Evolutionary conservation across 1,140 invertebrate species (phyloP).

Genomic region (Drosophila sp.): DNA sequence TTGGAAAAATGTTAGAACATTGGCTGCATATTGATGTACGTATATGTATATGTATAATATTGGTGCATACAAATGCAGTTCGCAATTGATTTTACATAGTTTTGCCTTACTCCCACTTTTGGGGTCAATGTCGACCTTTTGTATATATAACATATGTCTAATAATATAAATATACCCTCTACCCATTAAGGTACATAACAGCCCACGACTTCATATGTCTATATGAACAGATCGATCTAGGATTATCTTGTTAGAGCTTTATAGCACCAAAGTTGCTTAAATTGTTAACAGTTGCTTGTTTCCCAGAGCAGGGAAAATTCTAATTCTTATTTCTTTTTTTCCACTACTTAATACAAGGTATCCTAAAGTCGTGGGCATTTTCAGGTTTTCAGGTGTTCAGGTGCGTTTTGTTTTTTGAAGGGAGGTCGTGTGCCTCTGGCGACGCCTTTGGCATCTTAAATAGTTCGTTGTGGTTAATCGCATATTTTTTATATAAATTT

Average conservation of each 20-base stretch:
- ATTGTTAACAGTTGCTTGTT: too few relatives aligned
- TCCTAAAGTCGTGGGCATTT: neutral
- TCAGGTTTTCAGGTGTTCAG: neutral
- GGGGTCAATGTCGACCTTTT: constrained; percentile 66
- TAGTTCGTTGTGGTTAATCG: constrained; percentile 20
- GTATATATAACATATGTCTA: neutral
- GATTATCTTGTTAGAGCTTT: too few relatives aligned
- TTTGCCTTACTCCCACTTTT: constrained; percentile 36
- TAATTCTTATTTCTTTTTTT: too few relatives aligned
- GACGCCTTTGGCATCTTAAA: constrained; percentile 49
- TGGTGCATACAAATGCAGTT: constrained; percentile 55
- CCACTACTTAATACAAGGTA: neutral
- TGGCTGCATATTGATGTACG: constrained; percentile 67
- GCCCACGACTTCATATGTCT: neutral
- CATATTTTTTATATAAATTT: constrained; percentile 45
- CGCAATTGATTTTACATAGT: constrained; percentile 21
- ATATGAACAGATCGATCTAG: too few relatives aligned
- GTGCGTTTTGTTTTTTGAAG: constrained; percentile 37
- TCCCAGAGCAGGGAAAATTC: too few relatives aligned
- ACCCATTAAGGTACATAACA: too few relatives aligned
- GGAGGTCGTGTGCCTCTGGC: constrained; percentile 18
- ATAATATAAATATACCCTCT: neutral
- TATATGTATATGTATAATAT: constrained; percentile 12
- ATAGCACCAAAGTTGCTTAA: too few relatives aligned
- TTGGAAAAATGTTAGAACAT: constrained; percentile 59